These are phyloP conservation scores for Caenorhabditis sp. DNA, from an alignment of 2,888 invertebrate genomes.

Conservation along the genomic window DNA sequence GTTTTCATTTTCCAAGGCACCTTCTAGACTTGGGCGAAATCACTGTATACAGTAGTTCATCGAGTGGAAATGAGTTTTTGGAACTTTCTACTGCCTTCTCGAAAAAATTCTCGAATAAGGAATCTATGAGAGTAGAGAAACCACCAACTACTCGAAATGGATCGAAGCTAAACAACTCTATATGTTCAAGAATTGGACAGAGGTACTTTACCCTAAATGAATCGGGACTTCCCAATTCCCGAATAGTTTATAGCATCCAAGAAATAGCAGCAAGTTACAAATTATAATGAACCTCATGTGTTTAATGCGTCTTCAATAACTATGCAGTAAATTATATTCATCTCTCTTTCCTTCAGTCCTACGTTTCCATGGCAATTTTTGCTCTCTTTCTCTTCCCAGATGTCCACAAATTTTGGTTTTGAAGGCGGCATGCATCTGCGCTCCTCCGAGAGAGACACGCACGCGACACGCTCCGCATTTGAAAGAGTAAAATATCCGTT, in stretches of 20 bases:
- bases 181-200: not conserved
- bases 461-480: slow-evolving; percentile 28
- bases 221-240: slow-evolving; percentile 56
- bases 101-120: slow-evolving; percentile 38
- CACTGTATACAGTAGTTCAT: slow-evolving; percentile 12
- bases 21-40: too few relatives aligned
- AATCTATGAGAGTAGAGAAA: slow-evolving; percentile 55
- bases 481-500: not conserved
- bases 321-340: not conserved
- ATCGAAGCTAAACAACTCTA: slow-evolving; percentile 36
- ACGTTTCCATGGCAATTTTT: slow-evolving; percentile 54
- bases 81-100: slow-evolving; percentile 23
- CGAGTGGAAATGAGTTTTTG: slow-evolving; percentile 15
- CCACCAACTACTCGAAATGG: slow-evolving; percentile 54
- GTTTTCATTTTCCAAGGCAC: too few relatives aligned
- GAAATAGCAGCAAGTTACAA: slow-evolving; percentile 33
- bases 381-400: not conserved
- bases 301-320: not conserved
- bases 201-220: not conserved
- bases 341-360: not conserved
- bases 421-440: slow-evolving; percentile 32
- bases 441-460: slow-evolving; percentile 56
- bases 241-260: slow-evolving; percentile 42
- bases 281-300: slow-evolving; percentile 47
- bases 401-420: not conserved